Percentiles rank a stretch among this genome's conserved stretches.
Conservation (phyloP, 2,113 vertebrate genomes). For the Pachypanchax playfairii region DNA sequence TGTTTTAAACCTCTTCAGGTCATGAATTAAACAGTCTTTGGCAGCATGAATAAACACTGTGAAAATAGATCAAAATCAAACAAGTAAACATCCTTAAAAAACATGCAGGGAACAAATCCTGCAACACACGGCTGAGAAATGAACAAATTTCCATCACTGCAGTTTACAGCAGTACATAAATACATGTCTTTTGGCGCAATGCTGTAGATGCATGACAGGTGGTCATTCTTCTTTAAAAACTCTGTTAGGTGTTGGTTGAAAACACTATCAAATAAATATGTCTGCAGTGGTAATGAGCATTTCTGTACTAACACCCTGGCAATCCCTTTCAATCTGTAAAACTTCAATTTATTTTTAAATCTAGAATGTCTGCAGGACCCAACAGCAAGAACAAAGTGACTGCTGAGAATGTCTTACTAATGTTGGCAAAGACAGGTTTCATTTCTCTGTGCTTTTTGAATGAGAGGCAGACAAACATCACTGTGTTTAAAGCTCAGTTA, state of each 20-base stretch:
- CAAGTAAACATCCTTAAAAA: too few relatives aligned
- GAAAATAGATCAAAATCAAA: not conserved
- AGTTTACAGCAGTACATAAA: too few relatives aligned
- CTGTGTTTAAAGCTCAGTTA: not conserved
- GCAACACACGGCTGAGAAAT: too few relatives aligned
- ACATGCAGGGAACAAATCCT: too few relatives aligned
- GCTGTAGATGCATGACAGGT: too few relatives aligned
- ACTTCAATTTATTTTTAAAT: slow-evolving; percentile 16
- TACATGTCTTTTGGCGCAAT: too few relatives aligned
- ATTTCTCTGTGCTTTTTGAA: not conserved
- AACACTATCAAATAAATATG: not conserved
- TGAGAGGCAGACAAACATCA: not conserved
- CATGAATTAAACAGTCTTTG: too few relatives aligned
- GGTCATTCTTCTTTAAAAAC: not conserved
- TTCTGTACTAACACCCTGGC: slow-evolving; percentile 1
- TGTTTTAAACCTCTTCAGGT: too few relatives aligned
- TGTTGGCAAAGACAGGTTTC: not conserved
- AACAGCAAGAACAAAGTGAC: slow-evolving; percentile 1
- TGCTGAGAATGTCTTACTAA: not conserved
- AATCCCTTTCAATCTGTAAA: slow-evolving; percentile 8
- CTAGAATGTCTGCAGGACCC: slow-evolving; percentile 1
- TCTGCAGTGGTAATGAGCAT: slow-evolving; percentile 1
- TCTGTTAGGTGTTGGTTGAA: not conserved
- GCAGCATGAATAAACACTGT: not conserved
- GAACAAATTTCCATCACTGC: too few relatives aligned